A percentile compares a stretch with the other conserved stretches of the same genome.
Conservation (phyloP, 2,797 vertebrate species). For the Arctocebus calabarensis region DNA sequence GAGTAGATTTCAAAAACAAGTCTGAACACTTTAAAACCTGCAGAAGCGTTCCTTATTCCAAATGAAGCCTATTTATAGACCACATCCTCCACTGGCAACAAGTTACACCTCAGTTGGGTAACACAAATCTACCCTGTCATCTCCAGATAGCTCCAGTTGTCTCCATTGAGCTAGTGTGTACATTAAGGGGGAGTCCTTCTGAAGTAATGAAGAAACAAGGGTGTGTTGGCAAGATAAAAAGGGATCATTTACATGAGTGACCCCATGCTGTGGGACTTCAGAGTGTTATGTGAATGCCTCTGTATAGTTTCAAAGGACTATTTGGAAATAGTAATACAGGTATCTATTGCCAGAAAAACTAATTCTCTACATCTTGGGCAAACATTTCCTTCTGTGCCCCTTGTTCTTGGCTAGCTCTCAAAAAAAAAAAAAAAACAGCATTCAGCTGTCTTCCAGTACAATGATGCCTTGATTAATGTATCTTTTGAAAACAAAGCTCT, state of each 20-base stretch:
- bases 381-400: conserved; percentile 38
- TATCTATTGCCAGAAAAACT: conserved; percentile 36
- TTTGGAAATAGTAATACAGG: not conserved
- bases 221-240: not conserved
- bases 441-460: conserved; percentile 13
- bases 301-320: conserved; percentile 23
- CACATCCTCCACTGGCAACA: not conserved
- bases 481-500: conserved; percentile 18
- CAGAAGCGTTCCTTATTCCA: conserved; percentile 17
- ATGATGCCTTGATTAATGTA: conserved; percentile 30
- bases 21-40: conserved; percentile 35
- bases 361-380: not conserved
- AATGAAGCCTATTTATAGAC: not conserved
- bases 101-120: not conserved
- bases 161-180: not conserved
- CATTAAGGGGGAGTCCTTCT: not conserved
- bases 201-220: not conserved
- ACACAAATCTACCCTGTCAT: not conserved
- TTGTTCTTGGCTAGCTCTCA: conserved; percentile 25
- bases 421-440: conserved; percentile 1
- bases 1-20: conserved; percentile 54
- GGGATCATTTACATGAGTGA: not conserved
- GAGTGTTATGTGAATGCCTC: not conserved
- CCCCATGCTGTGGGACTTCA: not conserved
- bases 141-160: not conserved